Evolutionary conservation across 2,797 vertebrate genomes (phyloP).

Genomic region (Nasua narica): DNA sequence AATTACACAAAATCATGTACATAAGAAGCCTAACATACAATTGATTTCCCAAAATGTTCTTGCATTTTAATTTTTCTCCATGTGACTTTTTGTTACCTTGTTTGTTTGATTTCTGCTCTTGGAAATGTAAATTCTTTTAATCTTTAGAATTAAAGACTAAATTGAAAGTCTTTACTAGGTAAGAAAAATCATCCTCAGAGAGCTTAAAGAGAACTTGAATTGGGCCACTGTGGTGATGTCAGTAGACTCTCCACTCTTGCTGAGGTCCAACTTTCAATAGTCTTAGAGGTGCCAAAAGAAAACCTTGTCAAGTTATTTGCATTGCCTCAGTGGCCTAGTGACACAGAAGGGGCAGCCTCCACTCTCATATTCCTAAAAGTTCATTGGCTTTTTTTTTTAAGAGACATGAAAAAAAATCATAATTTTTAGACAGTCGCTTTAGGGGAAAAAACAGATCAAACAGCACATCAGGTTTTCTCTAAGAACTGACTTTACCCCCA

Average conservation of each 20-base stretch:
- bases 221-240: neutral
- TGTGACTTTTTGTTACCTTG: neutral
- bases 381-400: neutral
- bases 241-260: neutral
- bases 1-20: neutral
- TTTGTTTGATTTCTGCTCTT: neutral
- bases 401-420: neutral
- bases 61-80: neutral
- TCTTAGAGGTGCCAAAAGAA: neutral
- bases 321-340: neutral
- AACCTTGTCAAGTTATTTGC: neutral
- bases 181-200: neutral
- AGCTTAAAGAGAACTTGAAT: neutral
- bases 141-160: neutral
- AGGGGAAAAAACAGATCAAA: neutral
- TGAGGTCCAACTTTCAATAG: neutral
- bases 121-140: neutral
- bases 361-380: neutral
- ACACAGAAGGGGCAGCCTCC: neutral
- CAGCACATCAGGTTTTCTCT: neutral
- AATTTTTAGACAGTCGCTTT: neutral
- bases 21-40: neutral
- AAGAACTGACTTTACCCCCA: neutral
- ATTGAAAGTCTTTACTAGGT: neutral
- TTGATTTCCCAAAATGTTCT: neutral